Base-by-base conservation (phyloP, 2,888 invertebrate species). In the Vanessa cardui region DNA sequence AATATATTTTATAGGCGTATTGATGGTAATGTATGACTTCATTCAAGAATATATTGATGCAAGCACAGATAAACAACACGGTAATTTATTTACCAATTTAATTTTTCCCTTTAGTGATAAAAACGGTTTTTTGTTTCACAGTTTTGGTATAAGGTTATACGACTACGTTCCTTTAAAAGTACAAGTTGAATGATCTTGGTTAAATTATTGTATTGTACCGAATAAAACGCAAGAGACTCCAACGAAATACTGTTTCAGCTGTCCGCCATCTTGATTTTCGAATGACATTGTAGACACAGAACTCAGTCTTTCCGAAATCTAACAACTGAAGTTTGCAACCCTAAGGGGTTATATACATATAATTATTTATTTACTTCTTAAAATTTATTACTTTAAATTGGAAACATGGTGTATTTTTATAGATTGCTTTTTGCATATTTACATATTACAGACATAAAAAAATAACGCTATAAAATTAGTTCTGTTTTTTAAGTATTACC, bases 21-120 rank as follows among this genome's bases (percentile, higher is more conserved):
- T 66, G 58, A 44, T 21, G 44, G 31, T 39, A 58, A 70, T 45
- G 49, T 70, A 70, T 64, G 58, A 59, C 64, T 70, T 62, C 39
- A 70, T 70, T 64, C 18, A 50, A 50, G 59, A 56, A 56, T 56
- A 56, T 56, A 56, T 39, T 18, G 56, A 56, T 18, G 39, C 18
- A 0, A 39, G 9, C 15, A 33, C 16, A 39, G 33, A 56, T 39
- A 54, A 54, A 54, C 54, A 18, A 12, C 52, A 2, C 31, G 52
- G 6, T 20, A 39, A 59, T 59, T 50, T 59, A 59, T 59, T 49
- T 21, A 31, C 50, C 49, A 16, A 65, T 65, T 63, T 56, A 46
- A n/a, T 62, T 45, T 62, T 16, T 54, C 6, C 31, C 12, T 39
- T 47, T 47, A 21, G 16, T 20, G 20, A 39, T 39, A 45, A 39